Conservation (phyloP, 2,797 vertebrate genomes). For the Platyrinchus mystaceus region DNA sequence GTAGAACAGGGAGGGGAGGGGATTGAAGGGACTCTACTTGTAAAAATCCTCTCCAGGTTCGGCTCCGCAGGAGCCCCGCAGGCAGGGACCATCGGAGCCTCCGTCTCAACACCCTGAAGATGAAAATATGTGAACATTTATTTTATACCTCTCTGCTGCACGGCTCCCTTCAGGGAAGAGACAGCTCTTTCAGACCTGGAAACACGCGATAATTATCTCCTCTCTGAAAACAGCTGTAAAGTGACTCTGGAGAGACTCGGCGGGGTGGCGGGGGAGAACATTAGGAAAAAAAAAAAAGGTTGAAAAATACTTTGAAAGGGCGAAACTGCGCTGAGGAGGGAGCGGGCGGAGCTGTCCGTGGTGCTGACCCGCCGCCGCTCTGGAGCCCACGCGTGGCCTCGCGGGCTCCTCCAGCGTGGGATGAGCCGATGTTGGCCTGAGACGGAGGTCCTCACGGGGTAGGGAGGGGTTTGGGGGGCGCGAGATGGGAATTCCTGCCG, state of each 20-base stretch:
- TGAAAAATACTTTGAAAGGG: fast-evolving
- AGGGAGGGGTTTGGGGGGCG: too few relatives aligned
- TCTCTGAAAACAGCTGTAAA: not conserved
- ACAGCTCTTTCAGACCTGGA: not conserved
- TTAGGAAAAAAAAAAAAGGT: not conserved
- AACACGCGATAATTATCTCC: not conserved
- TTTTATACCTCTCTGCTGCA: not conserved
- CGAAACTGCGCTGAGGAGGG: fast-evolving
- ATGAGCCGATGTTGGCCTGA: not conserved
- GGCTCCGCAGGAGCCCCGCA: not conserved
- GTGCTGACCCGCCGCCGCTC: slow-evolving; percentile 22
- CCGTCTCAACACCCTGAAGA: not conserved
- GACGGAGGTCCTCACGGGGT: fast-evolving
- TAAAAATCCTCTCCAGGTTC: not conserved
- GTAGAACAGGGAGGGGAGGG: not conserved
- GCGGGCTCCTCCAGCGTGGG: not conserved
- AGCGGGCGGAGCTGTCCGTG: slow-evolving; percentile 47
- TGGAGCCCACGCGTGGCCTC: not conserved
- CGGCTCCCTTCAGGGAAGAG: not conserved
- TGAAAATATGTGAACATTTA: not conserved
- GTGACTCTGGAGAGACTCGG: not conserved
- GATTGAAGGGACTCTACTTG: not conserved
- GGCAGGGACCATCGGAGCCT: not conserved
- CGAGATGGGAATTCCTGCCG: not conserved
- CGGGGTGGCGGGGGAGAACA: not conserved